phyloP scores from a whole-genome alignment of 2,113 vertebrate species.

The Ochotona curzoniae region DNA sequence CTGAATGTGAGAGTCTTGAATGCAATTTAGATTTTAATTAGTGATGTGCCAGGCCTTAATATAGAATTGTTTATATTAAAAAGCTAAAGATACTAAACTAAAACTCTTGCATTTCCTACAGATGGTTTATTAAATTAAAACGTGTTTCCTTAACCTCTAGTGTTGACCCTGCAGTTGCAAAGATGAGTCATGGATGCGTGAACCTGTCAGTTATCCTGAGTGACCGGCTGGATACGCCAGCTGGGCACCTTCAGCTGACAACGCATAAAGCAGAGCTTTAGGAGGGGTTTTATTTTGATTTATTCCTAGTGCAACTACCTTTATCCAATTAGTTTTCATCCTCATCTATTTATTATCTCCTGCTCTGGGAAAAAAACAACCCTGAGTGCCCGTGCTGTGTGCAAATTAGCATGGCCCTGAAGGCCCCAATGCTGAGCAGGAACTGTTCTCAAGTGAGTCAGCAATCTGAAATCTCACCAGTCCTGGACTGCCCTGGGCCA shows the following conservation, averaged over 20 bases:
- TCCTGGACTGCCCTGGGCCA: conserved; percentile 27
- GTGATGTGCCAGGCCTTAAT: conserved; percentile 61
- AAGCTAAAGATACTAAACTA: background rate
- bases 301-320: conserved; percentile 35
- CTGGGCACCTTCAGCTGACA: background rate
- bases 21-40: conserved; percentile 81
- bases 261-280: background rate
- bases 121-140: conserved; percentile 71
- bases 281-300: conserved; percentile 60
- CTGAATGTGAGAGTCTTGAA: conserved; percentile 53
- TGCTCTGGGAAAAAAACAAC: conserved; percentile 52
- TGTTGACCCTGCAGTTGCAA: background rate
- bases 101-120: conserved; percentile 57
- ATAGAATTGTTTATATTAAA: conserved; percentile 30
- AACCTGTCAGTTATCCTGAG: conserved; percentile 23
- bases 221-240: background rate
- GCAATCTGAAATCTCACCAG: conserved; percentile 45
- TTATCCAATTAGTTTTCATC: conserved; percentile 59
- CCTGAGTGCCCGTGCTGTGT: conserved; percentile 30
- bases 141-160: conserved; percentile 9
- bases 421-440: conserved; percentile 31
- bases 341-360: conserved; percentile 56
- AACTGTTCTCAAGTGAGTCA: conserved; percentile 15
- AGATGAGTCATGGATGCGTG: conserved; percentile 41
- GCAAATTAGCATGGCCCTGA: conserved; percentile 49